phyloP scores from a whole-genome alignment of 2,888 invertebrate genomes.

The Phortica okadai region DNA sequence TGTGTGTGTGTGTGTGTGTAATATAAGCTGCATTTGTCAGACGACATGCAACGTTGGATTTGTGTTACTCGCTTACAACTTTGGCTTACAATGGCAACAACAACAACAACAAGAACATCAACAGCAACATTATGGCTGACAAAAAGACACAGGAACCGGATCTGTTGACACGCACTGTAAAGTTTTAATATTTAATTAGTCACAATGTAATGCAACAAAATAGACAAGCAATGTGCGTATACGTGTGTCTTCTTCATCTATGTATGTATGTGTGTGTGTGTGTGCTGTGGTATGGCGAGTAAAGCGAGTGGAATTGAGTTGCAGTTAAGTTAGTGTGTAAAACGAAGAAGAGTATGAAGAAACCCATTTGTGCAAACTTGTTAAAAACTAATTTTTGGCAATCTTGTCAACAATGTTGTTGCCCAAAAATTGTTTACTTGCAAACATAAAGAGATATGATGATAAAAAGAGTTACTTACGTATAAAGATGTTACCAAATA shows the following conservation, averaged over 20 bases:
- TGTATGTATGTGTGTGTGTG: not conserved
- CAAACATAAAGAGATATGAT: too few species aligned
- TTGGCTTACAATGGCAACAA: not conserved
- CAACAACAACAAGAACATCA: not conserved
- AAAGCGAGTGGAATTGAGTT: not conserved
- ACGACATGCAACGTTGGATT: not conserved
- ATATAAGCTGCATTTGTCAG: not conserved
- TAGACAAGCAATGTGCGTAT: constrained; percentile 27
- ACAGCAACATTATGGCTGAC: not conserved
- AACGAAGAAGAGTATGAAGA: too few species aligned
- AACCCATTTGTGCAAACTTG: constrained; percentile 30
- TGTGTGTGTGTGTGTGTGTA: not conserved
- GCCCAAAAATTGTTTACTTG: not conserved
- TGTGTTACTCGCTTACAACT: not conserved
- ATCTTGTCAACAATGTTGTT: constrained; percentile 25
- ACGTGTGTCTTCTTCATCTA: not conserved
- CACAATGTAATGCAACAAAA: constrained; percentile 53
- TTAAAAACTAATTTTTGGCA: constrained; percentile 61
- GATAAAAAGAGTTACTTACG: too few species aligned
- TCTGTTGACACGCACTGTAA: constrained; percentile 60
- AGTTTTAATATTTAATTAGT: constrained; percentile 69
- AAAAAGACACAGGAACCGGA: not conserved
- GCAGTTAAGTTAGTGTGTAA: not conserved
- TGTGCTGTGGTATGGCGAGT: not conserved
- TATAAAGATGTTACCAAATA: too few species aligned